Conservation (phyloP, 2,797 vertebrate genomes). For the Falco naumanni region DNA sequence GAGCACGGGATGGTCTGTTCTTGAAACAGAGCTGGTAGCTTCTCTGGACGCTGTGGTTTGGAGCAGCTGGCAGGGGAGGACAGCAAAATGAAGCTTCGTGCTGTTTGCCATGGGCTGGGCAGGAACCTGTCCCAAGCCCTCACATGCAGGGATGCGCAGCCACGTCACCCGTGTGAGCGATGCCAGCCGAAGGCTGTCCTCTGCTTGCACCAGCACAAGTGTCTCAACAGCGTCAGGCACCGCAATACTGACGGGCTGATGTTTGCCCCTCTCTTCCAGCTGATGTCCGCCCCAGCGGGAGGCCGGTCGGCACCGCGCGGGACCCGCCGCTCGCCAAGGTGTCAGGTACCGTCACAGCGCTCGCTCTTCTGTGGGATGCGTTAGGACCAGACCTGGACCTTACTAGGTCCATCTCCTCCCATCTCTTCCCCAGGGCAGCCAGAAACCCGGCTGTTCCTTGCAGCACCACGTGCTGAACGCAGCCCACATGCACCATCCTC, state of each 20-base stretch:
- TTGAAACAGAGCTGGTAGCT: neutral
- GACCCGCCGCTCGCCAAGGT: conserved; percentile 87
- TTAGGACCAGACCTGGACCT: no score
- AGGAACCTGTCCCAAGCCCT: neutral
- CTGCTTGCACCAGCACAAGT: fast-evolving
- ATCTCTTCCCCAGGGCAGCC: neutral
- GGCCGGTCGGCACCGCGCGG: conserved; percentile 86
- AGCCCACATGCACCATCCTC: fast-evolving
- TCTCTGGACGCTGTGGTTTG: neutral
- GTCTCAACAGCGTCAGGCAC: fast-evolving
- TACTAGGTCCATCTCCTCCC: neutral
- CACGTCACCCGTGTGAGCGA: fast-evolving
- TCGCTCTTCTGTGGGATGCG: fast-evolving
- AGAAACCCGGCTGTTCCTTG: neutral
- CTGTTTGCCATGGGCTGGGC: neutral
- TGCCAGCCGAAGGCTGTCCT: neutral
- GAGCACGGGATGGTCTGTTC: fast-evolving
- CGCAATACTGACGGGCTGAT: fast-evolving
- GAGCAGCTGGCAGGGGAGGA: neutral
- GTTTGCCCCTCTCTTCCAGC: conserved; percentile 75
- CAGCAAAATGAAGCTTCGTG: neutral
- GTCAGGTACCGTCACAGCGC: conserved; percentile 77
- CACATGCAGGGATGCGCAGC: fast-evolving
- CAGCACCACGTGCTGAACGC: neutral
- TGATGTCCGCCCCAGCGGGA: conserved; percentile 91